A percentile compares a stretch with the other conserved stretches of the same genome.
These are phyloP conservation scores for Sebastes kiyomatsui DNA, from an alignment of 2,797 vertebrate genomes.

Conservation along the genomic window DNA sequence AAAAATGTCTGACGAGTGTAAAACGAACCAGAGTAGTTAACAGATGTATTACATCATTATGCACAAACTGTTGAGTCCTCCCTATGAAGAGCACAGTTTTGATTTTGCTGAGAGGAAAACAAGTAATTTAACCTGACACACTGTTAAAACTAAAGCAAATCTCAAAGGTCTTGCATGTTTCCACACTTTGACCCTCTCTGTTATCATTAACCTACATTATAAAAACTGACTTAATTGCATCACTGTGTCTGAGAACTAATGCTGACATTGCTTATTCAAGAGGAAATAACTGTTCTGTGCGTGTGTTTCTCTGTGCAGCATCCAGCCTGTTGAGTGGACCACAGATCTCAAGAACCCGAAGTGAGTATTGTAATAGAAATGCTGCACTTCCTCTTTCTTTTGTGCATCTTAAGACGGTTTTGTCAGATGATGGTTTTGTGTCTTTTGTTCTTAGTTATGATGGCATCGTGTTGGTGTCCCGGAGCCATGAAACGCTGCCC, in stretches of 20 bases:
- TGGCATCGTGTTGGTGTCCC: slow-evolving; percentile 82
- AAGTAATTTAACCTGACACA: neutral
- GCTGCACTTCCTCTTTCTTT: neutral
- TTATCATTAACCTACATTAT: slow-evolving; percentile 33
- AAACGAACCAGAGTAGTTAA: neutral
- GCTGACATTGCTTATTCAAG: slow-evolving; percentile 28
- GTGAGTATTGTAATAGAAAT: slow-evolving; percentile 66
- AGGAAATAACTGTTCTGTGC: neutral
- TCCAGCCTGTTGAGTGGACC: slow-evolving; percentile 82
- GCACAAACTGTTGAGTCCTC: neutral
- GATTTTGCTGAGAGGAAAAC: neutral
- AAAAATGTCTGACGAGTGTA: neutral
- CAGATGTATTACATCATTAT: neutral
- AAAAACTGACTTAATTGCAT: neutral
- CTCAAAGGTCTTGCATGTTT: slow-evolving; percentile 45
- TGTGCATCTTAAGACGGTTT: neutral
- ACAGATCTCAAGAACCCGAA: slow-evolving; percentile 77
- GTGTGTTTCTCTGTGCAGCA: slow-evolving; percentile 56
- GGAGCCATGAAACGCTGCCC: slow-evolving; percentile 72
- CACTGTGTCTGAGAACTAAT: neutral
- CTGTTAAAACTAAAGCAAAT: neutral
- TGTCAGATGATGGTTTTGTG: neutral
- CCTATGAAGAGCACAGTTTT: slow-evolving; percentile 1
- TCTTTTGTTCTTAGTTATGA: slow-evolving; percentile 74
- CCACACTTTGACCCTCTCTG: slow-evolving; percentile 21